Conservation (phyloP, 2,888 invertebrate species). For the Phyto melanocephala region DNA sequence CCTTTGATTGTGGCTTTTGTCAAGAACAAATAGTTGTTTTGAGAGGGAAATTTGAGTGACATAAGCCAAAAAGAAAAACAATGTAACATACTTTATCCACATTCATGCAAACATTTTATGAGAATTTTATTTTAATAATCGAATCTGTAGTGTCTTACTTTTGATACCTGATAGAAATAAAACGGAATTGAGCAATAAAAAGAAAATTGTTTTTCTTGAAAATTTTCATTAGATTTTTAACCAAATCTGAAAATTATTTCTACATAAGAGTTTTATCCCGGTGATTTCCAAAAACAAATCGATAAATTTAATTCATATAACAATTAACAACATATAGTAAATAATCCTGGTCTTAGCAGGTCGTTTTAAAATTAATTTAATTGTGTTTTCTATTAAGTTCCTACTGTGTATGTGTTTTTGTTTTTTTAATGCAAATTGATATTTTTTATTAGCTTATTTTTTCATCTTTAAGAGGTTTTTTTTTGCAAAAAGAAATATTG, state of each 20-base stretch:
- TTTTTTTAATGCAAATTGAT: constrained; percentile 32
- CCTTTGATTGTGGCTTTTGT: constrained; percentile 57
- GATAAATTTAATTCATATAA: too few species aligned
- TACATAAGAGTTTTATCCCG: too few species aligned
- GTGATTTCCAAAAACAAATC: too few species aligned
- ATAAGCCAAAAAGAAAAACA: constrained; percentile 3
- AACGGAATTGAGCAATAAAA: too few species aligned
- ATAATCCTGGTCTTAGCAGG: too few species aligned
- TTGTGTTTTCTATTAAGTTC: too few species aligned
- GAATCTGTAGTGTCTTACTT: not conserved
- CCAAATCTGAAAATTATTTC: too few species aligned
- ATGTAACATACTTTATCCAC: constrained; percentile 26
- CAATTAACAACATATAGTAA: too few species aligned
- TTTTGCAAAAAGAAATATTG: not conserved
- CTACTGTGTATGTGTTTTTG: not conserved
- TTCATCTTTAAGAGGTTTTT: constrained; percentile 53
- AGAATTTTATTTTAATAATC: not conserved
- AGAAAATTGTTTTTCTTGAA: not conserved
- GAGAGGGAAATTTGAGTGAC: not conserved
- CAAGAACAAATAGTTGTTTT: constrained; percentile 1
- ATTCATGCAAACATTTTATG: not conserved
- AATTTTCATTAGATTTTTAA: not conserved
- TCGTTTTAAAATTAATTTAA: too few species aligned
- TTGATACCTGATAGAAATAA: not conserved
- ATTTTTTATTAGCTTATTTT: constrained; percentile 59